phyloP scores from a whole-genome alignment of 2,113 vertebrate genomes.

The Verasper variegatus region DNA sequence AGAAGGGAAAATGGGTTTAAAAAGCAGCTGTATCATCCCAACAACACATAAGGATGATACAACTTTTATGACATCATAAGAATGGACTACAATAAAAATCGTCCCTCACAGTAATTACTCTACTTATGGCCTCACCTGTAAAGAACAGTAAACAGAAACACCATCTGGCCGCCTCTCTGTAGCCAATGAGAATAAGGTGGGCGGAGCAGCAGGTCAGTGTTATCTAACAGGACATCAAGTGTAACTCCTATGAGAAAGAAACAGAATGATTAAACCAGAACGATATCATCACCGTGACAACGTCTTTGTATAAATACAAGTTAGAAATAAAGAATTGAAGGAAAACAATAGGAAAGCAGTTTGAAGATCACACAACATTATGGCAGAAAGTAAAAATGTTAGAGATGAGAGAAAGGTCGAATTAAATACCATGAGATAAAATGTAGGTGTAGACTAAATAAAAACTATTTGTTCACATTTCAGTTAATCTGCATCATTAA shows the following conservation, averaged over 20 bases:
- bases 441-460: no score
- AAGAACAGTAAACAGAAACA: conserved; percentile 81
- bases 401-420: no score
- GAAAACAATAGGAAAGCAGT: no score
- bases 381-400: no score
- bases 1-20: background rate
- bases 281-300: no score
- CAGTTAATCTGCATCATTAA: background rate
- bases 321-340: no score
- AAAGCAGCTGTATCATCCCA: background rate
- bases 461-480: background rate
- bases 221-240: conserved; percentile 87
- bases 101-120: background rate
- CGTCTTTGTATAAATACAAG: no score
- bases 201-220: conserved; percentile 79
- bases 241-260: conserved; percentile 85
- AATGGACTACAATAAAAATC: background rate
- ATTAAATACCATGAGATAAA: no score
- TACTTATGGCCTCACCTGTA: conserved; percentile 86
- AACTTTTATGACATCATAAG: background rate
- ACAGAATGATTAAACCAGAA: background rate
- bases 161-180: conserved; percentile 75
- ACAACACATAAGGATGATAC: background rate
- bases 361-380: no score
- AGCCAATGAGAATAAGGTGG: conserved; percentile 72